These are phyloP conservation scores for Anolis apletophallus DNA, from an alignment of 2,797 vertebrate genomes.

Conservation along the genomic window DNA sequence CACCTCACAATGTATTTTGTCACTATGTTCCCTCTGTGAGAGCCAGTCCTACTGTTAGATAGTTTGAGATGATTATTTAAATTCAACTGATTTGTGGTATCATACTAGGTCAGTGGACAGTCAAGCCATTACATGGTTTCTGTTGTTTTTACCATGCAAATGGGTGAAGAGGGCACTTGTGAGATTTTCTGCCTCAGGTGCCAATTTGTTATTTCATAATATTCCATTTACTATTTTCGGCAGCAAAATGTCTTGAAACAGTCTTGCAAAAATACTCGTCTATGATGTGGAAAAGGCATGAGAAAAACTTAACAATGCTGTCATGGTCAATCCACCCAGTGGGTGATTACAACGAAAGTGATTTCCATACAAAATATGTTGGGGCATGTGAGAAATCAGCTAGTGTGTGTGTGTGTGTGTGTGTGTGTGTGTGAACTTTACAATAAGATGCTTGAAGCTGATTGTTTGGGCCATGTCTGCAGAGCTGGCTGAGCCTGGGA, in stretches of 20 bases:
- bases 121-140: no score
- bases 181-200: background rate
- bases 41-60: background rate
- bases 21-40: background rate
- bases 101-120: background rate
- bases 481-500: no score
- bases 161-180: background rate
- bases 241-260: background rate
- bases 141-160: background rate
- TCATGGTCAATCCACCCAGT: background rate
- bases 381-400: no score
- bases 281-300: background rate
- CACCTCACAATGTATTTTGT: background rate
- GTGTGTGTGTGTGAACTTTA: no score
- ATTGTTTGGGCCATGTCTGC: no score
- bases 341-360: background rate
- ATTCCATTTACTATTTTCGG: background rate
- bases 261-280: background rate
- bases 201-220: background rate
- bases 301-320: background rate
- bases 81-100: background rate
- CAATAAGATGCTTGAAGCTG: no score
- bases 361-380: background rate
- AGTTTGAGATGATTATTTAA: background rate
- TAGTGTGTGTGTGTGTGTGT: no score